Base-by-base conservation (phyloP, 2,888 invertebrate genomes). In the Patella ulyssiponensis region DNA sequence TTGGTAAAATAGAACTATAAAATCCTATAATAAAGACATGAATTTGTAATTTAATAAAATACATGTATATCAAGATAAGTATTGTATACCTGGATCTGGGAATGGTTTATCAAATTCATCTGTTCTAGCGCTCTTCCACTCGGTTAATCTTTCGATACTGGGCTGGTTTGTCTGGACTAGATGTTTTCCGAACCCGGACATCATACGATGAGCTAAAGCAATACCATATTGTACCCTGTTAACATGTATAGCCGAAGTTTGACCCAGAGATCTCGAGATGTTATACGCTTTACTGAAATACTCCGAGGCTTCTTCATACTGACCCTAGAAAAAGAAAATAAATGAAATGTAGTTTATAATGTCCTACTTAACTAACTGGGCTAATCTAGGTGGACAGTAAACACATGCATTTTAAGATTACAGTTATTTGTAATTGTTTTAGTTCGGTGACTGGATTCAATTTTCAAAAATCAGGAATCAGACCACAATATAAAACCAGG, bases 221-320 rank as follows among this genome's bases (percentile, higher is more conserved):
- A 91, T 88, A 58, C 91, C 91, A 76, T 86, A 90, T 79, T 91
- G 88, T 27, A 91, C 91, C 15, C 91, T 82, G 76, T 91, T 90
- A 11, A 87, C 85, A 76, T 87, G 89, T 76, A 91, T 89, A 23
- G 90, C 84, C 7, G 84, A 83, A 17, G 79, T 78, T 77, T 90
- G 90, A 51, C 86, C 87, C 84, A 90, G 81, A 27, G 90, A 86
- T 44, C 91, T 83, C 7, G 91, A 87, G 44, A 91, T 86, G 82
- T 90, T 90, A 86, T 91, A 91, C 7, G 91, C 89, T 80, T 90
- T 90, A 85, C 88, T 90, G 87, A 91, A 91, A 83, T 90, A 90
- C 73, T 90, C 89, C 12, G 89, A 87, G 1, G 91, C 91, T 79
- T 91, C 89, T 33, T 88, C 87, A 84, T 91, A 91, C 23, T 87